Evolutionary conservation across 37 sponge, comb jelly and placozoan species (phyloP), one percentile per base, ranked within the genome.

Genomic region (Diacarnus erythraeanus): DNA sequence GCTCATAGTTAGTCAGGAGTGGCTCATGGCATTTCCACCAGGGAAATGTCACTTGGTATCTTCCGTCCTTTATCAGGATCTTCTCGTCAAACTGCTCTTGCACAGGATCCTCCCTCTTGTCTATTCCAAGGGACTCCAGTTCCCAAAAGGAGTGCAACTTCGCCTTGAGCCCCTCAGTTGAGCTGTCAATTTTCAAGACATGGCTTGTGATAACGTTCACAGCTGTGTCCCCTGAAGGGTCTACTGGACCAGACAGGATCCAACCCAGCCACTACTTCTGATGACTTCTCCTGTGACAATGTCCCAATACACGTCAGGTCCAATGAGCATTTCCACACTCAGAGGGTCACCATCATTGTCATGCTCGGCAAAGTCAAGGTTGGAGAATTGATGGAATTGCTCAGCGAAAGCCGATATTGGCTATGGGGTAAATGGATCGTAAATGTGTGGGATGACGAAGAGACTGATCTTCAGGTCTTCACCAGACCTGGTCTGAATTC

Each of bases 21-120:
- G 64, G 54, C 22, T 73, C 83, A 61, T 82, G 83, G 74, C 42
- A 39, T 38, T 82, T 67, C 3, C 65, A 64, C 83, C 83, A 81
- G 29, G 82, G 82, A 31, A 81, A 65, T 15, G 74, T 59, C 42
- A 81, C 82, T 12, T 72, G 39, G 56, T 83, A 83, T 23, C 75
- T 39, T 17, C 76, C 76, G 42, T 73, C 54, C 51, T 18, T 63
- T 44, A 83, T 44, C 23, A 64, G 33, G 44, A 83, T 31, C 30
- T 33, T 59, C 22, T 66, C 34, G 17, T 56, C 18, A 39, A 83
- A 83, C 37, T 75, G 47, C 18, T 75, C 76, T 3, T 66, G 21
- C 25, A 75, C 76, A 12, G 65, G 43, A 15, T 58, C 43, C 4
- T 38, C 43, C 0, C 39, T 44, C 15, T 35, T 25, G 27, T 2